phyloP scores from a whole-genome alignment of 2,113 vertebrate genomes.

The Chionomys nivalis region DNA sequence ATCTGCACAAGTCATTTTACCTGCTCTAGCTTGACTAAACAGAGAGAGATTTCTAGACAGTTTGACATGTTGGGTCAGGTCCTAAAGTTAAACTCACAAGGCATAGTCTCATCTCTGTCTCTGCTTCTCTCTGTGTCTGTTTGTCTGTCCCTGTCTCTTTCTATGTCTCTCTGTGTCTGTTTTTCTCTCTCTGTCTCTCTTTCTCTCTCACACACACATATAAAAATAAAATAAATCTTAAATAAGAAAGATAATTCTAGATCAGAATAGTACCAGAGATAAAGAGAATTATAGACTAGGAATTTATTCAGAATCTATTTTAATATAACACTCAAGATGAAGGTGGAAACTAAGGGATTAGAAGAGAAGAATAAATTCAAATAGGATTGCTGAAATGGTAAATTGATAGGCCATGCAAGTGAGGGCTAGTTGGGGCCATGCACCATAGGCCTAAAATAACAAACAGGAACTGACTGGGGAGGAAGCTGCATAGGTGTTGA shows the following conservation, averaged over 20 bases:
- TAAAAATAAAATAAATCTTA: not conserved
- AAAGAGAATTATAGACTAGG: not conserved
- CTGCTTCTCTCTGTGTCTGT: not conserved
- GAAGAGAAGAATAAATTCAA: not conserved
- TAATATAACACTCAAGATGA: constrained; percentile 6
- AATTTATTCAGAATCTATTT: constrained; percentile 27
- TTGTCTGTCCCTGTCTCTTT: not conserved
- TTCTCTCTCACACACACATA: not conserved
- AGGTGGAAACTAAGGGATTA: not conserved
- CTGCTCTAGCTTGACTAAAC: not conserved
- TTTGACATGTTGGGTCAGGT: not conserved
- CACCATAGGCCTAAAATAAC: not conserved
- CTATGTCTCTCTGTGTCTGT: not conserved
- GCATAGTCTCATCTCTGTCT: not conserved
- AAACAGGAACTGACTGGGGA: not conserved
- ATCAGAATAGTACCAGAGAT: not conserved
- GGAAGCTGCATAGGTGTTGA: not conserved
- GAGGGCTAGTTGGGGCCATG: not conserved
- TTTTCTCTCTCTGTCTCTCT: not conserved
- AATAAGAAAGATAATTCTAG: not conserved
- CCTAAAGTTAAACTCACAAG: not conserved
- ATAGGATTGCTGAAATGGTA: not conserved
- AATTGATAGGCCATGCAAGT: not conserved
- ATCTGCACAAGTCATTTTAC: not conserved
- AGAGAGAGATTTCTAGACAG: not conserved